Conservation (phyloP, 1,140 invertebrate genomes). For the Galleria mellonella region DNA sequence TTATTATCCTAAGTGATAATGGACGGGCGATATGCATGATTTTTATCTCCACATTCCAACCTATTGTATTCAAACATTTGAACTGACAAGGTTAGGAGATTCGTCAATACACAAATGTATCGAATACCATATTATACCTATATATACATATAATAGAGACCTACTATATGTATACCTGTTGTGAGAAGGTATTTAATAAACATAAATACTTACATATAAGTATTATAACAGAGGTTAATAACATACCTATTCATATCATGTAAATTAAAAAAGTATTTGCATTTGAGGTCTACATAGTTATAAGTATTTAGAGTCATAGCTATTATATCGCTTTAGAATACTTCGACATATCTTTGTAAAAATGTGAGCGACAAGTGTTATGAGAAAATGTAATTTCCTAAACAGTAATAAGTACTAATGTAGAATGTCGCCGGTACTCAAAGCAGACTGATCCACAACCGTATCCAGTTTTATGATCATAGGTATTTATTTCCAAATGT, state of each 20-base stretch:
- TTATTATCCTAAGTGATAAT: conserved; percentile 36
- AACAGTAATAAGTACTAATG: conserved; percentile 10
- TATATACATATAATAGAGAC: background rate
- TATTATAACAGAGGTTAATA: conserved; percentile 65
- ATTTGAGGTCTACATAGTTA: conserved; percentile 72
- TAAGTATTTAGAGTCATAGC: conserved; percentile 70
- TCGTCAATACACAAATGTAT: conserved; percentile 9
- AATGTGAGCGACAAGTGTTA: conserved; percentile 46
- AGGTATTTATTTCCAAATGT: conserved; percentile 55
- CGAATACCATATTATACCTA: conserved; percentile 3
- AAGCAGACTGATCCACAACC: conserved; percentile 32
- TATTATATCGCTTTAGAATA: conserved; percentile 71
- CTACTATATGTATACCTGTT: conserved; percentile 17
- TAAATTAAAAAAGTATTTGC: conserved; percentile 72
- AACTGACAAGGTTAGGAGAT: background rate
- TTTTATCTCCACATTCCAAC: conserved; percentile 67
- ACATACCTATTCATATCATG: conserved; percentile 69
- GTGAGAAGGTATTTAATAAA: conserved; percentile 44
- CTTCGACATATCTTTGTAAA: conserved; percentile 70
- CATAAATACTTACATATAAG: conserved; percentile 38
- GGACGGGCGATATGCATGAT: conserved; percentile 67
- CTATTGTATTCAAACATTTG: conserved; percentile 7
- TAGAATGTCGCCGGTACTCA: conserved; percentile 19
- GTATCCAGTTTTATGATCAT: conserved; percentile 15
- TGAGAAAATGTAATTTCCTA: conserved; percentile 14